Evolutionary conservation across 2,113 vertebrate species (phyloP).

Genomic region (Ameiurus melas): DNA sequence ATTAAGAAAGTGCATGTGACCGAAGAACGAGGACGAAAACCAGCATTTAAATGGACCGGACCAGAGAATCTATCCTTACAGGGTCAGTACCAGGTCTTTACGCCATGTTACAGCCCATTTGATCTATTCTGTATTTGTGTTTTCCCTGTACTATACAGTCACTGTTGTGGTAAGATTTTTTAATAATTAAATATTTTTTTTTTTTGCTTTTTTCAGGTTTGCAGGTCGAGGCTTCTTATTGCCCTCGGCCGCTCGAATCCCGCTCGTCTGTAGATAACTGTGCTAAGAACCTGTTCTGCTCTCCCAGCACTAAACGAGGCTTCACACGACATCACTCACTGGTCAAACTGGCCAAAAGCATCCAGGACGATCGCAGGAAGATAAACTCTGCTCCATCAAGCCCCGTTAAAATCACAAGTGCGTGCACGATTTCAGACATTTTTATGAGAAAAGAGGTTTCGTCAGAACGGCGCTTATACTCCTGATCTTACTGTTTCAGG

Average conservation of each 20-base stretch:
- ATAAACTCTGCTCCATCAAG: conserved; percentile 91
- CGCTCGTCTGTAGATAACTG: conserved; percentile 80
- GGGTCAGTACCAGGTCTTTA: conserved; percentile 64
- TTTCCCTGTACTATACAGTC: background rate
- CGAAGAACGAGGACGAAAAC: conserved; percentile 87
- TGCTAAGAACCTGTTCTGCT: conserved; percentile 91
- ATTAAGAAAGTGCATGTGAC: conserved; percentile 94
- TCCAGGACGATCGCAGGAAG: conserved; percentile 87
- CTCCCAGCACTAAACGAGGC: conserved; percentile 73
- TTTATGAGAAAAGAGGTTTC: background rate
- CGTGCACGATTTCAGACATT: background rate
- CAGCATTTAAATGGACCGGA: conserved; percentile 96
- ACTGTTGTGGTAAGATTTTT: background rate
- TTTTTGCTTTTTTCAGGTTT: conserved; percentile 51
- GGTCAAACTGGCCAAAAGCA: conserved; percentile 85
- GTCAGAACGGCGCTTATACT: background rate
- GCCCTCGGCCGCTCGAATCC: conserved; percentile 60
- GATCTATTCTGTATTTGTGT: background rate
- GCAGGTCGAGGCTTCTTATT: conserved; percentile 49
- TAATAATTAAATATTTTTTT: too few relatives aligned
- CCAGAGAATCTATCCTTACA: conserved; percentile 76
- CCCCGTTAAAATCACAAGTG: conserved; percentile 80
- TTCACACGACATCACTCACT: conserved; percentile 93
- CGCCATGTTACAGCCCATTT: too few relatives aligned
- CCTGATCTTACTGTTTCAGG: conserved; percentile 46